These are phyloP conservation scores for Drosophila pandora DNA, from an alignment of 1,140 invertebrate species.

Conservation along the genomic window DNA sequence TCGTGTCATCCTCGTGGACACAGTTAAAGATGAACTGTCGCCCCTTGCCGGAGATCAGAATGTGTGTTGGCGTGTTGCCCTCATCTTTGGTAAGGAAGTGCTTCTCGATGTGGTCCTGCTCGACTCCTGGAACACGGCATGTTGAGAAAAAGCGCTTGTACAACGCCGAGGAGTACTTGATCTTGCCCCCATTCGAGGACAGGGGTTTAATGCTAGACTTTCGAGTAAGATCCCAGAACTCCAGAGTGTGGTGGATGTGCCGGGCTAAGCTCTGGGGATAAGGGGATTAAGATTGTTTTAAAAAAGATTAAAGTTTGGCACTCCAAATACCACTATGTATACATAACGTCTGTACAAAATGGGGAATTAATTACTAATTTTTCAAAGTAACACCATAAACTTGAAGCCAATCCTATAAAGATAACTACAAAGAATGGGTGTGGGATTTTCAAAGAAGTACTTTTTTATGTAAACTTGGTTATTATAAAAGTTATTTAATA, in stretches of 20 bases:
- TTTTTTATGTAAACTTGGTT: too few species aligned
- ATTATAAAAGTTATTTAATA: too few species aligned
- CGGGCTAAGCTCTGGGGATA: conserved; percentile 63
- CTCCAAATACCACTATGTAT: neutral
- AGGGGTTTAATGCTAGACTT: conserved; percentile 86
- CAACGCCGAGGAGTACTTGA: conserved; percentile 84
- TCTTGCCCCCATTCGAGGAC: conserved; percentile 85
- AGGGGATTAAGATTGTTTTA: neutral
- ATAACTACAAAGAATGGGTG: neutral
- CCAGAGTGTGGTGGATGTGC: conserved; percentile 68
- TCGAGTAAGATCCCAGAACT: conserved; percentile 81
- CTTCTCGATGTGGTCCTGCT: conserved; percentile 85
- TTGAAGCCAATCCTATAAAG: neutral
- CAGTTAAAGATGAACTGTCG: conserved; percentile 82
- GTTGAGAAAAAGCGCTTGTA: conserved; percentile 89
- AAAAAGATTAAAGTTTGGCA: neutral
- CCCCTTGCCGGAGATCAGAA: conserved; percentile 86
- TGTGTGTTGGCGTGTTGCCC: conserved; percentile 69
- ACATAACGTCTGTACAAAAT: too few species aligned
- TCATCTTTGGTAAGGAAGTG: conserved; percentile 76
- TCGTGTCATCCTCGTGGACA: conserved; percentile 75
- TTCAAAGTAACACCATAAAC: neutral
- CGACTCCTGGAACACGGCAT: conserved; percentile 87
- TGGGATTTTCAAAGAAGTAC: too few species aligned
- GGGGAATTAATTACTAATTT: too few species aligned